phyloP scores from a whole-genome alignment of 2,797 vertebrate species.

The Apodemus agrarius region DNA sequence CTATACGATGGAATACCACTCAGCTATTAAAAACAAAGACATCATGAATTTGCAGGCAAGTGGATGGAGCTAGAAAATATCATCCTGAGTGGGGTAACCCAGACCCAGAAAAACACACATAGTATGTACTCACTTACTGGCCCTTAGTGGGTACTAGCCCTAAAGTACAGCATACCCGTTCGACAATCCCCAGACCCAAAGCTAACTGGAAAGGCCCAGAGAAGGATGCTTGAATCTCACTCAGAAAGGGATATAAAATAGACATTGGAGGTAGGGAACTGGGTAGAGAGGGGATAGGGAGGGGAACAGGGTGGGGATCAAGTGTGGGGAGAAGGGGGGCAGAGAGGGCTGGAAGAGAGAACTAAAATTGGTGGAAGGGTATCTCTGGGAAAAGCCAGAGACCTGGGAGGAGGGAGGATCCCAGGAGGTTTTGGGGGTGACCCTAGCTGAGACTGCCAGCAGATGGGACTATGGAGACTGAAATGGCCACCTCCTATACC shows the following conservation, averaged over 20 bases:
- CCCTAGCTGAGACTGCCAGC: no score
- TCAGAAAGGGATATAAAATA: not conserved
- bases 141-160: not conserved
- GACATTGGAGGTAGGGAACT: not conserved
- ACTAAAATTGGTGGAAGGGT: not conserved
- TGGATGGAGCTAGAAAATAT: not conserved
- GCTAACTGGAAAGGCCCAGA: not conserved
- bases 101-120: not conserved
- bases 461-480: no score
- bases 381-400: not conserved
- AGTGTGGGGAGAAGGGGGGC: not conserved
- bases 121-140: not conserved
- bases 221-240: not conserved
- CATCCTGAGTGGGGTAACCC: not conserved
- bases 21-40: not conserved
- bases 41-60: not conserved
- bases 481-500: no score
- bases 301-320: not conserved
- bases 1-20: not conserved
- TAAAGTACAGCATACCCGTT: not conserved
- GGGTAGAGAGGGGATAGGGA: not conserved
- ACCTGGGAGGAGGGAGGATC: not conserved
- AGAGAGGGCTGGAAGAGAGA: not conserved
- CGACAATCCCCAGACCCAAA: not conserved
- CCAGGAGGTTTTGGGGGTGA: no score